Evolutionary conservation across 2,113 vertebrate genomes (phyloP).

Genomic region (Rhombomys opimus): DNA sequence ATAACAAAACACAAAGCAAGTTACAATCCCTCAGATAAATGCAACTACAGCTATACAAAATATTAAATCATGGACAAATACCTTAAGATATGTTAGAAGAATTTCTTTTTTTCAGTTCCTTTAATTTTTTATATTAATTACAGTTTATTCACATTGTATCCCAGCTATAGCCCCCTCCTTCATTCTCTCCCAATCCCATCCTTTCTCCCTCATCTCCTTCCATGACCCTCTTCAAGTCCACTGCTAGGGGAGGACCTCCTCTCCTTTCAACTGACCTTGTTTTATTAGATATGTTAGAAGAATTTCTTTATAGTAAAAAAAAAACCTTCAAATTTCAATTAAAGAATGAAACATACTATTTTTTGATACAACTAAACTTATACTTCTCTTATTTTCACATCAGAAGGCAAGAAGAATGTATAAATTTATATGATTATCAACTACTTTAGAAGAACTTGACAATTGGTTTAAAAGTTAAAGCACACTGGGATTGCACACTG

Average conservation of each 20-base stretch:
- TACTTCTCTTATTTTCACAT: constrained; percentile 53
- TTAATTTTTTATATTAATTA: too few species aligned
- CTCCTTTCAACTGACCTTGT: too few species aligned
- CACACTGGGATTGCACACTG: background rate
- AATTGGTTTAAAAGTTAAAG: constrained; percentile 33
- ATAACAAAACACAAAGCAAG: constrained; percentile 60
- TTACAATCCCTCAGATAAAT: constrained; percentile 42
- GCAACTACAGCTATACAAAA: constrained; percentile 13
- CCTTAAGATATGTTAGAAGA: constrained; percentile 34
- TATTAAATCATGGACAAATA: constrained; percentile 57
- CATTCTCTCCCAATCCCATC: too few species aligned
- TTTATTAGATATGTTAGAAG: background rate
- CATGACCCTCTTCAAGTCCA: too few species aligned
- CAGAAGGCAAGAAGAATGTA: constrained; percentile 1
- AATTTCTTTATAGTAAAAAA: constrained; percentile 13
- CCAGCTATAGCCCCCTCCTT: too few species aligned
- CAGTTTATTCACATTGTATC: too few species aligned
- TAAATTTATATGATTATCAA: background rate
- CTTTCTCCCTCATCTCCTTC: too few species aligned
- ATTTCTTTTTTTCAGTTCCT: background rate
- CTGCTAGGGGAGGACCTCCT: too few species aligned
- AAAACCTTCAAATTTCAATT: constrained; percentile 47
- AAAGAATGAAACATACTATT: constrained; percentile 55
- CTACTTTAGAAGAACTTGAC: constrained; percentile 34
- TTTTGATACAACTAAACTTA: constrained; percentile 54